Conservation (phyloP, 2,888 invertebrate species). For the Cecidostiba fungosa region DNA sequence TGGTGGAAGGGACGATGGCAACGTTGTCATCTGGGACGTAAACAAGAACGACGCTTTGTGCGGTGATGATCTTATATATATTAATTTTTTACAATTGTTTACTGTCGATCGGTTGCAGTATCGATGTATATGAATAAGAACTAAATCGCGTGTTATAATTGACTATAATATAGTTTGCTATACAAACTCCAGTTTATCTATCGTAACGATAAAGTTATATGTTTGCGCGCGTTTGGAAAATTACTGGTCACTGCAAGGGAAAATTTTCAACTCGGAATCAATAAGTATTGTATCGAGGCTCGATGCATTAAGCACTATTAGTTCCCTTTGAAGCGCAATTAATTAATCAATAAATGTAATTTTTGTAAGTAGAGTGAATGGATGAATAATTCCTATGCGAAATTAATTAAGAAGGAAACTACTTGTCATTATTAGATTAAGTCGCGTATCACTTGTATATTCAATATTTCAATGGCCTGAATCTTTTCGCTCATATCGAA, state of each 20-base stretch:
- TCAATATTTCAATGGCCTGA: no score
- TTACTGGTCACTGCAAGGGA: background rate
- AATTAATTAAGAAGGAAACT: background rate
- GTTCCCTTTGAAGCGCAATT: no score
- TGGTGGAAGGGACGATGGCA: conserved; percentile 95
- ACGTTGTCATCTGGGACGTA: conserved; percentile 92
- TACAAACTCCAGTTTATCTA: background rate
- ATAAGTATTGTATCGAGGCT: no score
- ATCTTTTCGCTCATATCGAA: background rate
- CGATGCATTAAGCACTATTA: no score
- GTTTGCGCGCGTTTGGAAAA: conserved; percentile 10
- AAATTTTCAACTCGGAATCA: background rate
- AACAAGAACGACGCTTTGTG: conserved; percentile 81
- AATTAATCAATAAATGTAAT: no score
- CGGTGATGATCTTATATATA: conserved; percentile 74
- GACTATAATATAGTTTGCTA: background rate
- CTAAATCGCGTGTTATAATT: background rate
- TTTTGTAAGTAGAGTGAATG: no score
- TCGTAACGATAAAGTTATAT: background rate
- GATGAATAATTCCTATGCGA: background rate
- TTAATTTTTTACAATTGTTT: background rate
- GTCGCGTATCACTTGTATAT: no score
- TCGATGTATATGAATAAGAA: background rate
- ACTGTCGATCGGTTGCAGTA: background rate
- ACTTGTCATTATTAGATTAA: no score